These are phyloP conservation scores for Ferrisia virgata DNA, from an alignment of 2,888 invertebrate species.

Conservation along the genomic window DNA sequence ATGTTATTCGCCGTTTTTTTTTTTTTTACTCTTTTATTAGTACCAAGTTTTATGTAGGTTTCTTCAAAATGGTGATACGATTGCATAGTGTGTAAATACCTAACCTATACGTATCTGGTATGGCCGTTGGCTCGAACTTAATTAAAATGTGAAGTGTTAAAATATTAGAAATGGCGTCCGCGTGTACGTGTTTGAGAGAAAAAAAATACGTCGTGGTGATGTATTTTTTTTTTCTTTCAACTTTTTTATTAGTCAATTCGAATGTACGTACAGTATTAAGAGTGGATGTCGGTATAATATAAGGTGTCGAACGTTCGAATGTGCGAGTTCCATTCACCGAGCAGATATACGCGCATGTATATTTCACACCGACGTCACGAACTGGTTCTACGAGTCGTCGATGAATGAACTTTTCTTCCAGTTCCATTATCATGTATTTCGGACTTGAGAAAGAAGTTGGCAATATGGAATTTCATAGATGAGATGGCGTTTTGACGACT, in stretches of 20 bases:
- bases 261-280: background rate
- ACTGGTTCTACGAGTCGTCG: background rate
- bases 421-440: background rate
- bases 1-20: constrained; percentile 2
- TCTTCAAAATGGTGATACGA: background rate
- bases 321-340: background rate
- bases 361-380: background rate
- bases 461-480: background rate
- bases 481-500: background rate
- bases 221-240: too few species aligned
- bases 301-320: background rate
- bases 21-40: background rate
- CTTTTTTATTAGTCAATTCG: background rate
- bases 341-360: background rate
- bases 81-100: too few species aligned
- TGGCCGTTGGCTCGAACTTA: background rate
- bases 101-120: too few species aligned
- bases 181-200: background rate
- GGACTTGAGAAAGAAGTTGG: too few species aligned
- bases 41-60: background rate
- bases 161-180: background rate
- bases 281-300: background rate
- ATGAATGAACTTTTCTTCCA: background rate
- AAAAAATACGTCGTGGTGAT: background rate
- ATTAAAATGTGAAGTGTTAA: background rate